Conservation (phyloP, 2,888 invertebrate genomes). For the Drosophila fulvimacula region DNA sequence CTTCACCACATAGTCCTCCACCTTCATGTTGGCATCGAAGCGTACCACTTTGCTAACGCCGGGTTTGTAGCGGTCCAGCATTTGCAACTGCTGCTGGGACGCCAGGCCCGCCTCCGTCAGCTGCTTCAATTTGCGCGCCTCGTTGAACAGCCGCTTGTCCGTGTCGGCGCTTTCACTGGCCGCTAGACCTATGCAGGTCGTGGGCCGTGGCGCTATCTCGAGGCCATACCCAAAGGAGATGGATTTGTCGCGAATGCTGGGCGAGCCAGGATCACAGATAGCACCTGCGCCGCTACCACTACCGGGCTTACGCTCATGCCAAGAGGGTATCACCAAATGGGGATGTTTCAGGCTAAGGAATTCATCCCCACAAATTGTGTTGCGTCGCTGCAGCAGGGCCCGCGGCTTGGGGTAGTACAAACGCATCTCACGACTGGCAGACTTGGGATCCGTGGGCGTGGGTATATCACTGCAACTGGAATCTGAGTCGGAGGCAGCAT, state of each 20-base stretch:
- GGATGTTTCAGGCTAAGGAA: constrained; percentile 85
- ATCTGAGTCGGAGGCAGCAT: constrained; percentile 83
- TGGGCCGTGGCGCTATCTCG: constrained; percentile 89
- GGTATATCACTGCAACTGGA: constrained; percentile 87
- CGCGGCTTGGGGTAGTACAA: constrained; percentile 92
- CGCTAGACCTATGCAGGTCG: constrained; percentile 87
- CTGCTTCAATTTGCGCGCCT: constrained; percentile 68
- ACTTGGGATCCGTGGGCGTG: constrained; percentile 85
- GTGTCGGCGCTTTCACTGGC: constrained; percentile 61
- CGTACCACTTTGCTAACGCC: constrained; percentile 85
- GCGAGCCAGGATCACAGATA: constrained; percentile 84
- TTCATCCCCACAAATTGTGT: constrained; percentile 95
- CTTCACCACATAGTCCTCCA: constrained; percentile 81
- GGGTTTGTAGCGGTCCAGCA: constrained; percentile 79
- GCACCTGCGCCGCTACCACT: constrained; percentile 45
- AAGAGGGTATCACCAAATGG: constrained; percentile 86
- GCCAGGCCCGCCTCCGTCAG: constrained; percentile 64
- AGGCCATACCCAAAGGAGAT: constrained; percentile 91
- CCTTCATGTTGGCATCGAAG: constrained; percentile 84
- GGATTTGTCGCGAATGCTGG: constrained; percentile 91
- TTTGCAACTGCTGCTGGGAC: constrained; percentile 60
- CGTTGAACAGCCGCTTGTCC: constrained; percentile 58
- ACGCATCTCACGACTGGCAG: constrained; percentile 84
- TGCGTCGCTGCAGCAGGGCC: constrained; percentile 91
- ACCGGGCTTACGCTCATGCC: constrained; percentile 89